Base-by-base conservation (phyloP, 2,113 vertebrate genomes). In the Hydrolagus affinis region DNA sequence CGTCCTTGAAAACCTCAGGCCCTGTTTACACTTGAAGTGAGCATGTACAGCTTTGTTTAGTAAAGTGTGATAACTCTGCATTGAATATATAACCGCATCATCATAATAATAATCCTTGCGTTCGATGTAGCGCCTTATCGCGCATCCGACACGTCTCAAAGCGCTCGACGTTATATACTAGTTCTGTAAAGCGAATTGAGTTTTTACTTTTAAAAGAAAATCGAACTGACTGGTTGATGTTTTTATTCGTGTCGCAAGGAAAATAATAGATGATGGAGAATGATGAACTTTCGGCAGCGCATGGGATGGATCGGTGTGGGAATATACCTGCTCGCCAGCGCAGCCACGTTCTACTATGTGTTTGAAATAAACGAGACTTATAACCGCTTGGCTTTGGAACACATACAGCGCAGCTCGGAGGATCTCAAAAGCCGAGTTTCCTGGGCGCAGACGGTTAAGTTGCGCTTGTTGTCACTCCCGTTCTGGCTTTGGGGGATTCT, bases 271-370 rank as follows among this genome's bases (percentile, higher is more conserved):
- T 96, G 93, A 99, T 98, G 97, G 97, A 98, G 96, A 96, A 99
- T 97, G 96, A 99, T 98, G 97, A 98, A 98, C 93, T 99, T 99
- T 94, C 97, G 97, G 85, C 97, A 98, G 94, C 92, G 97, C 94
- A 96, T 98, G 96, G 96, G 97, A 87, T 99, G 97, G 97, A 93
- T 98, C 87, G 95, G 95, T 76, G 94, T 99, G 91, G 94, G 94
- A 86, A 86, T 96, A 85, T 99, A 96, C 91, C 90, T 99, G 87
- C 88, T 99, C 87, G 91, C 94, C 86, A 98, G 97, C 68, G 89
- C 95, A 57, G 92, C 95, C 0, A 94, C 89, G 0, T 95, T 96
- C 86, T 98, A 98, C 90, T 98, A 97, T 0, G 89, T 98, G 86
- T 99, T 98, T 93, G 97, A 99, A 91, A 96, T 98, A 77, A 96